phyloP scores from a whole-genome alignment of 1,140 invertebrate species.

The Anagrus nilaparvatae region DNA sequence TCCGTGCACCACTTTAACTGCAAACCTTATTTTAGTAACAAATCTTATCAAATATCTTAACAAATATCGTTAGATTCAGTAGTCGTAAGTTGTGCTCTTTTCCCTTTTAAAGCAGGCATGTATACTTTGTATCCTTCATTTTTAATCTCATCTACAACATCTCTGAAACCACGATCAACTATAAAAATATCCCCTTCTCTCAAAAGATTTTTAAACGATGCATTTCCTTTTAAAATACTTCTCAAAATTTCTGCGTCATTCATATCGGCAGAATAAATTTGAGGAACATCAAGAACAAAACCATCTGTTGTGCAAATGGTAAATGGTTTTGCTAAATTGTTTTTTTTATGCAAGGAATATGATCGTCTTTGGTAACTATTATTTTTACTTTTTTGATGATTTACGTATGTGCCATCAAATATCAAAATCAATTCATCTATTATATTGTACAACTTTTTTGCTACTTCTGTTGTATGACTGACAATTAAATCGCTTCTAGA shows the following conservation, averaged over 20 bases:
- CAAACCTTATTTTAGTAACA: no score
- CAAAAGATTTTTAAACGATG: no score
- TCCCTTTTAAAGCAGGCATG: no score
- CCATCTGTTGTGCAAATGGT: conserved; percentile 21
- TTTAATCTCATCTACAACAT: no score
- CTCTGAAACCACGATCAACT: no score
- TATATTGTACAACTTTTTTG: conserved; percentile 10
- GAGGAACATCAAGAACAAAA: conserved; percentile 19
- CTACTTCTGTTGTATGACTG: conserved; percentile 14
- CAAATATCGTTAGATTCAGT: no score
- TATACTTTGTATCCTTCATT: no score
- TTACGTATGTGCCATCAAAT: conserved; percentile 18
- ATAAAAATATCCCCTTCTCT: no score
- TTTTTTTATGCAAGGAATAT: conserved; percentile 19
- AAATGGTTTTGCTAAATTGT: conserved; percentile 18
- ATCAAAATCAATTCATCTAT: conserved; percentile 14
- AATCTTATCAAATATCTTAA: no score
- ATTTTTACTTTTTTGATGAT: conserved; percentile 21
- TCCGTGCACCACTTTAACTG: no score
- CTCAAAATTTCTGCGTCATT: conserved; percentile 18
- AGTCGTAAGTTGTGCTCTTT: no score
- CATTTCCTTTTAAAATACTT: no score
- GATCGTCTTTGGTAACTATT: conserved; percentile 20
- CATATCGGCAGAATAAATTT: conserved; percentile 12
- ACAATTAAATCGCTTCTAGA: conserved; percentile 12